Conservation (phyloP, 2,113 vertebrate species). For the Toxostoma redivivum region DNA sequence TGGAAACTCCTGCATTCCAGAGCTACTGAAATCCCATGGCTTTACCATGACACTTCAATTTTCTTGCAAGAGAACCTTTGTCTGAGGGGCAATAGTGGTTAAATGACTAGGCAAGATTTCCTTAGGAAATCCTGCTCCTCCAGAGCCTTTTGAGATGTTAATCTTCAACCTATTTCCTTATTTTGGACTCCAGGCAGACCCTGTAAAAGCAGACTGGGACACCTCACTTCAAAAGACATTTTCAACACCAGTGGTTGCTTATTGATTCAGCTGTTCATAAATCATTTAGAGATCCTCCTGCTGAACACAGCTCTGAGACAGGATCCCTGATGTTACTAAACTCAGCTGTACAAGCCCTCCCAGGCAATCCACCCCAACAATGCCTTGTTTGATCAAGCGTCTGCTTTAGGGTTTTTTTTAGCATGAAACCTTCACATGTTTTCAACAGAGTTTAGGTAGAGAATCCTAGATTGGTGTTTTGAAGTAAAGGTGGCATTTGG, state of each 20-base stretch:
- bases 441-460: constrained; percentile 7
- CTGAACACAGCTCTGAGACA: constrained; percentile 40
- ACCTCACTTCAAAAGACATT: constrained; percentile 53
- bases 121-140: constrained; percentile 19
- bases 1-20: neutral
- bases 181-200: constrained; percentile 31
- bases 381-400: constrained; percentile 35
- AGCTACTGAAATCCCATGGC: neutral
- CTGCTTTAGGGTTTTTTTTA: constrained; percentile 27
- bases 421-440: neutral
- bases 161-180: constrained; percentile 30
- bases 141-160: constrained; percentile 27
- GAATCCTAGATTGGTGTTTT: neutral
- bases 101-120: constrained; percentile 12
- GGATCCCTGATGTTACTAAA: constrained; percentile 54
- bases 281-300: constrained; percentile 65
- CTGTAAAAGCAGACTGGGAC: neutral
- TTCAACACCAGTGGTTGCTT: constrained; percentile 51
- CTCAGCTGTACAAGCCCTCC: constrained; percentile 9
- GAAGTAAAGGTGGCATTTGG: neutral
- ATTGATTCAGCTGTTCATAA: constrained; percentile 63
- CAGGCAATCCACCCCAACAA: constrained; percentile 38
- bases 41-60: neutral
- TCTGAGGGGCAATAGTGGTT: constrained; percentile 1
- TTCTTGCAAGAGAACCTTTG: neutral